Base-by-base conservation (phyloP, 2,888 invertebrate genomes). In the Nowickia ferox region DNA sequence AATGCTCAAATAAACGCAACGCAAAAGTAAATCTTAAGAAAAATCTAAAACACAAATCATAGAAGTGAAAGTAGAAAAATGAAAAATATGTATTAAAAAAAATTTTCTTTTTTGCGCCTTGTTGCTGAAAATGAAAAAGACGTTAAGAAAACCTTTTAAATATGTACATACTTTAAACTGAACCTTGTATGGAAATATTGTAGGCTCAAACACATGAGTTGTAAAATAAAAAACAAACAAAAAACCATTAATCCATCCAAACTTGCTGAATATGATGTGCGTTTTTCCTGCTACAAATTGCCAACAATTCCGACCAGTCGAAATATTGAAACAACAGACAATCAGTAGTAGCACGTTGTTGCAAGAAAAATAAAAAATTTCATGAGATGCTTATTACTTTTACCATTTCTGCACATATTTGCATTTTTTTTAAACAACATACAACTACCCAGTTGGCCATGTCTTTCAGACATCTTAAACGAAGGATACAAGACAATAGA, bases 61-160 rank as follows among this genome's bases (percentile, higher is more conserved):
- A 83, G 77, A 83, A 83, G 83, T 72, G 77, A 83, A 83, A 83
- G 77, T 83, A 72, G 48, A 57, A 66, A 66, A 44, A 77, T 65
- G 9, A n/a, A 13, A 65, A 46, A 63, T 46, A n/a, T n/a, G n/a
- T n/a, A 71, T 69, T 30, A 6, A 30, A 30, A 30, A 30, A 30
- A 30, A 30, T 6, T 57, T 57, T 77, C 65, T 59, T 71, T 15
- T 77, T 71, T 46, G 11, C 40, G 22, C 0, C 40, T 17, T 72
- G 11, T 8, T 38, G 22, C 46, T 44, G 22, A 65, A 30, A 68
- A 53, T 51, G 44, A 48, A 40, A 61, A 38, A 13, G 22, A 48
- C 38, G 42, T 30, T 6, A 78, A 38, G 6, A 44, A 74, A 57
- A 71, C 66, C 69, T 76, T 59, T 22, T 59, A 66, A 66, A 44